phyloP scores from a whole-genome alignment of 1,140 invertebrate species.

The Drosophila sproati region DNA sequence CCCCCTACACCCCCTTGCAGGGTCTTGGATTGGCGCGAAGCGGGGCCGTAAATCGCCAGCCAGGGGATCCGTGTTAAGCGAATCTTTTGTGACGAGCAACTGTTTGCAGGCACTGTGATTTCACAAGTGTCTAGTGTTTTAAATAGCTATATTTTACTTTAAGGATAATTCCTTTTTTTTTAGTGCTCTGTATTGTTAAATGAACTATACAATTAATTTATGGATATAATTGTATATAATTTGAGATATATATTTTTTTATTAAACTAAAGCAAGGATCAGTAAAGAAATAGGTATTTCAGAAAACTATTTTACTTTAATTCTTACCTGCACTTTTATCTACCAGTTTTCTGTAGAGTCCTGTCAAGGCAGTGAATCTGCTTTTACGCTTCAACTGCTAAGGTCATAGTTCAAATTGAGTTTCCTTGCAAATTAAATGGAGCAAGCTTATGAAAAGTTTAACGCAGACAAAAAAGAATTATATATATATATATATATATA shows the following conservation, averaged over 20 bases:
- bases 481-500: neutral
- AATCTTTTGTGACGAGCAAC: conserved; percentile 24
- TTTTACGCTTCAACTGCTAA: conserved; percentile 40
- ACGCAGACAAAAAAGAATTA: too few relatives aligned
- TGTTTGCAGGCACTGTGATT: conserved; percentile 9
- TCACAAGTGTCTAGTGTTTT: neutral
- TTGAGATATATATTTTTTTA: neutral
- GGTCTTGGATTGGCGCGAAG: conserved; percentile 46
- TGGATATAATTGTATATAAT: neutral
- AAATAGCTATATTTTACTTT: neutral
- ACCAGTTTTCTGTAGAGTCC: neutral
- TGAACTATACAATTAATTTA: neutral
- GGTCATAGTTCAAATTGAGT: conserved; percentile 77
- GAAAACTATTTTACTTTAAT: too few relatives aligned
- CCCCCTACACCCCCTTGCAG: neutral
- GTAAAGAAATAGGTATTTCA: too few relatives aligned
- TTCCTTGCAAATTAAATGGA: conserved; percentile 60
- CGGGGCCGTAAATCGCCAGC: conserved; percentile 46
- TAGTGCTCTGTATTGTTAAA: neutral
- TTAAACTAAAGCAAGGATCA: neutral
- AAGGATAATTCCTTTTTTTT: neutral
- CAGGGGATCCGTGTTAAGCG: conserved; percentile 26
- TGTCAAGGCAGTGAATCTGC: conserved; percentile 42
- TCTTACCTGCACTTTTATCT: too few relatives aligned
- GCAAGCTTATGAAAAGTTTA: conserved; percentile 7